A percentile compares a stretch with the other conserved stretches of the same genome.
These are phyloP conservation scores for Tragelaphus scriptus DNA, from an alignment of 2,113 vertebrate species.

Conservation along the genomic window DNA sequence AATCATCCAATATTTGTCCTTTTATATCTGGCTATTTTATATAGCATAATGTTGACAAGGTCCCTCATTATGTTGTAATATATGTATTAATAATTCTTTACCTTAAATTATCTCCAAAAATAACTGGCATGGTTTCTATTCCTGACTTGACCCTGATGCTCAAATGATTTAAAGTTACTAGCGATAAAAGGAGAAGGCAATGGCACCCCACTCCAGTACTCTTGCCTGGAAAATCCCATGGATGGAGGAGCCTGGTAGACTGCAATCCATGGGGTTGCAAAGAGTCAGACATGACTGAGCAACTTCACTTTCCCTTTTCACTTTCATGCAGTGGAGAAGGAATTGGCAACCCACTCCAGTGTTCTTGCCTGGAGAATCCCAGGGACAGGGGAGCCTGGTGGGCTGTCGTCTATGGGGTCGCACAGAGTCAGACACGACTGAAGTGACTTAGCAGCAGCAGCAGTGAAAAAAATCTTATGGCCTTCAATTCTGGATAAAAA, in stretches of 20 bases:
- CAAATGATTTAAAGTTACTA: neutral
- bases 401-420: accelerated
- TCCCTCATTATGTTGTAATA: neutral
- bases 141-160: neutral
- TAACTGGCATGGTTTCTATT: neutral
- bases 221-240: no score
- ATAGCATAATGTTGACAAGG: neutral
- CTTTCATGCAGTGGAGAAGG: no score
- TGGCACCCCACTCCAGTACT: no score
- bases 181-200: no score
- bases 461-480: neutral
- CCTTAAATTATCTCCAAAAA: neutral
- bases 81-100: neutral
- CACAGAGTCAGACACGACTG: no score
- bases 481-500: neutral
- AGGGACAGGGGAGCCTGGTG: accelerated
- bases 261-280: no score
- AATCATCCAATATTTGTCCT: neutral
- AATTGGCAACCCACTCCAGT: no score
- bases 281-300: no score
- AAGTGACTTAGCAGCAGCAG: no score
- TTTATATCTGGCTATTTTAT: neutral
- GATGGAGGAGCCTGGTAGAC: no score
- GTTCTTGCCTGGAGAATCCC: no score
- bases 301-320: no score